Evolutionary conservation across 2,888 invertebrate species (phyloP).

Genomic region (Drosophila cognata): DNA sequence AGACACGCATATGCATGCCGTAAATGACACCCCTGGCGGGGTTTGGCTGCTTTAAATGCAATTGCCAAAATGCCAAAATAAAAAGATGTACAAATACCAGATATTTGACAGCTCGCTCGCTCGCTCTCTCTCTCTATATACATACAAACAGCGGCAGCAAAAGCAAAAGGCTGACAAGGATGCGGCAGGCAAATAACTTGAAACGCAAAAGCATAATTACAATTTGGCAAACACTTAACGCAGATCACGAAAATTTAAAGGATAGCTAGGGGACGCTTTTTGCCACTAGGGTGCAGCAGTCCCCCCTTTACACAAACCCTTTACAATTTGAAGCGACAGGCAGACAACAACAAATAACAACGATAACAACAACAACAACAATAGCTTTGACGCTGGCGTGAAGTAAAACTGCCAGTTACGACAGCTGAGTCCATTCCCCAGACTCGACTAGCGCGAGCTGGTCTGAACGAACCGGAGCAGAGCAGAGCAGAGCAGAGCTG

Average conservation of each 20-base stretch:
- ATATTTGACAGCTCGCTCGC: constrained; percentile 45
- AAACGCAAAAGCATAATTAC: constrained; percentile 77
- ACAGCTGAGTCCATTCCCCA: constrained; percentile 67
- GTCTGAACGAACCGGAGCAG: constrained; percentile 11
- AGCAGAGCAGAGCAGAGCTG: constrained; percentile 18
- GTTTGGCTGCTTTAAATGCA: constrained; percentile 69
- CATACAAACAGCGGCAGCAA: constrained; percentile 43
- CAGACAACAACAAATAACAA: constrained; percentile 26
- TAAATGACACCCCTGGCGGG: constrained; percentile 23
- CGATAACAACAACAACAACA: constrained; percentile 18
- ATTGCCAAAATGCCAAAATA: constrained; percentile 69
- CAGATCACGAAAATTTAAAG: constrained; percentile 53
- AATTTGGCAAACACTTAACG: constrained; percentile 77
- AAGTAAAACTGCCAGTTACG: constrained; percentile 74
- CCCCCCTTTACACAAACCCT: constrained; percentile 44
- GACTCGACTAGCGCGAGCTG: constrained; percentile 16
- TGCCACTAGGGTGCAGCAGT: constrained; percentile 27
- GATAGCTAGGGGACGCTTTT: constrained; percentile 38
- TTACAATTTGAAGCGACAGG: constrained; percentile 51
- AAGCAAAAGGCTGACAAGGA: constrained; percentile 17
- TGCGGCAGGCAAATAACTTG: constrained; percentile 53
- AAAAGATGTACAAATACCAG: constrained; percentile 42
- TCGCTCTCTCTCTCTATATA: constrained; percentile 37
- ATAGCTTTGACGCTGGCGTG: constrained; percentile 56
- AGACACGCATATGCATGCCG: constrained; percentile 9